These are phyloP conservation scores for Poeciliopsis occidentalis DNA, from an alignment of 2,113 vertebrate species.

Conservation along the genomic window DNA sequence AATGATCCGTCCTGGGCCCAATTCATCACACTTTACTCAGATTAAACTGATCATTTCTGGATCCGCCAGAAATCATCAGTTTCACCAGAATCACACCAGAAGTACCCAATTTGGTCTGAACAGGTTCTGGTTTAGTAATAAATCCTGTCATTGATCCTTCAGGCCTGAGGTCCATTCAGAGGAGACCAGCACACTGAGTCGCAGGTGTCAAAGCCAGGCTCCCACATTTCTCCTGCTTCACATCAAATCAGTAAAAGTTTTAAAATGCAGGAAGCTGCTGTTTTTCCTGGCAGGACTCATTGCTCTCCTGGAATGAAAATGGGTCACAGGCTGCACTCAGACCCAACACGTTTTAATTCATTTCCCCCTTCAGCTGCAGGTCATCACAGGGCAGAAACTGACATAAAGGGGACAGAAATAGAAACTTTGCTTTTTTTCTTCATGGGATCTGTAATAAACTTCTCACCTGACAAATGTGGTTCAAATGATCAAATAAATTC, in stretches of 20 bases:
- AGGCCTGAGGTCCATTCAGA: neutral
- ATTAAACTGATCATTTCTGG: neutral
- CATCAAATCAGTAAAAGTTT: neutral
- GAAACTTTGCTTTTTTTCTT: neutral
- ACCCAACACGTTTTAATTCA: neutral
- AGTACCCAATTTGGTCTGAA: neutral
- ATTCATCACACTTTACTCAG: slow-evolving; percentile 4
- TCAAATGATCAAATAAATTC: neutral
- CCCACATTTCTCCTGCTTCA: neutral
- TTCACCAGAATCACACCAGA: neutral
- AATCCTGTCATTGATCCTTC: neutral
- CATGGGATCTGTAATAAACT: neutral
- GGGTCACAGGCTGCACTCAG: neutral
- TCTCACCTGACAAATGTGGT: neutral
- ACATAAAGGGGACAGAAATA: neutral
- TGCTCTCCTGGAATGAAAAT: neutral
- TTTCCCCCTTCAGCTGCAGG: neutral
- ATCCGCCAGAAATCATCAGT: neutral
- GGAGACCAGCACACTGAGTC: neutral
- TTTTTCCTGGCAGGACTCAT: neutral
- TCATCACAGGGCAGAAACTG: neutral
- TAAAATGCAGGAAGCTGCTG: neutral
- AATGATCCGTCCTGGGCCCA: slow-evolving; percentile 4
- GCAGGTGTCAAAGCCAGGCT: neutral
- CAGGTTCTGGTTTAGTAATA: neutral